Conservation (phyloP, 2,797 vertebrate species). For the Sebastes diaconus region DNA sequence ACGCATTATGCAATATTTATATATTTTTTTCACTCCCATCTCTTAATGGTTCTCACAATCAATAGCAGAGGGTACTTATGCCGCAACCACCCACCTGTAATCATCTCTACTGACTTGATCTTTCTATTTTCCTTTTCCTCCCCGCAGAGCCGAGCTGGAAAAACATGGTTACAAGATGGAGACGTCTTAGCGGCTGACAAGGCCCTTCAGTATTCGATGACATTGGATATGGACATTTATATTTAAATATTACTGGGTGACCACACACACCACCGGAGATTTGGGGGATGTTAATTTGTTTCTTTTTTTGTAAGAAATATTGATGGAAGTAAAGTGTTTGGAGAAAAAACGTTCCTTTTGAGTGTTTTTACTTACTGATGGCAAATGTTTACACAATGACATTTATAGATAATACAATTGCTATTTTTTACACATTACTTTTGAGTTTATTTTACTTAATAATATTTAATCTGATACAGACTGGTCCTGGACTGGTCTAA, state of each 20-base stretch:
- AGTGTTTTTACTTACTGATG: slow-evolving; percentile 21
- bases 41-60: slow-evolving; percentile 77
- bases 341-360: slow-evolving; percentile 22
- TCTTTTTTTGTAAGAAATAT: slow-evolving; percentile 63
- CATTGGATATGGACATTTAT: slow-evolving; percentile 60
- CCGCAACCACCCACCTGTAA: slow-evolving; percentile 72
- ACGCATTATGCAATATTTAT: slow-evolving; percentile 68
- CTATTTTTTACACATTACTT: background rate
- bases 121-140: slow-evolving; percentile 68
- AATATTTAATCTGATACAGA: background rate
- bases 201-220: slow-evolving; percentile 2
- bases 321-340: slow-evolving; percentile 66
- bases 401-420: background rate
- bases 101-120: slow-evolving; percentile 72
- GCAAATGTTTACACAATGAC: background rate
- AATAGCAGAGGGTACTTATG: slow-evolving; percentile 74
- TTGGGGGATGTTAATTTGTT: slow-evolving; percentile 43
- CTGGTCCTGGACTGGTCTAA: background rate
- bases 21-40: slow-evolving; percentile 55
- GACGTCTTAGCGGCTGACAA: slow-evolving; percentile 87
- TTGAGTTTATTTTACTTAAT: background rate
- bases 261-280: background rate
- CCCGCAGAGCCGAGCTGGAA: slow-evolving; percentile 94
- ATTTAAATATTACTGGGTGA: slow-evolving; percentile 53
- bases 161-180: slow-evolving; percentile 99